Base-by-base conservation (phyloP, 2,888 invertebrate species). In the Subacronicta megacephala region DNA sequence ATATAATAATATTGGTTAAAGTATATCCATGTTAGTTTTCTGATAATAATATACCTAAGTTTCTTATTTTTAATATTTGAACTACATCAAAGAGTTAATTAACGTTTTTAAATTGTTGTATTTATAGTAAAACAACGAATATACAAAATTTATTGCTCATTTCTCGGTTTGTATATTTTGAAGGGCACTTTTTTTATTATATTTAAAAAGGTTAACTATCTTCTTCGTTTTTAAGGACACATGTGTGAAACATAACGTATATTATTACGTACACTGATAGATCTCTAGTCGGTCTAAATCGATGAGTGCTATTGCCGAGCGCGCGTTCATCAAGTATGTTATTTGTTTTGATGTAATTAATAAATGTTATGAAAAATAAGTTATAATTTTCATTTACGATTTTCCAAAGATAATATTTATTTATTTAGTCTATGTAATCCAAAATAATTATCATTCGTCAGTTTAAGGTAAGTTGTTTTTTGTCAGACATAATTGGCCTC, bases 301-400 rank as follows among this genome's bases (percentile, higher is more conserved):
- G 82, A 82, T 81, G 85, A 87, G 90, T 90, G 90, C 90, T 90
- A 90, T 90, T 91, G 91, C 90, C 89, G 89, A 80, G 77, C 84
- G 83, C 84, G 82, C 81, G 81, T 85, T 85, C 83, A 86, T 82
- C 82, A 87, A 83, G 81, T 92, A 92, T 93, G 93, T 94, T 93
- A 93, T 87, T 92, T 92, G 92, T 93, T 93, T 94, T 93, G 90
- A 93, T 93, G 93, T 93, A 91, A 90, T 89, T 87, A 82, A 93
- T 87, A 93, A 93, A 94, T 94, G 94, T 94, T 94, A 93, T 92
- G 80, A 83, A 93, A 93, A 91, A 88, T 75, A 69, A 55, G 38
- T 12, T 7, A 10, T 10, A 23, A 16, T 46, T 66, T 77, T 67
- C 52, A 50, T 72, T 77, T 63, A 38, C 16, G 44, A n/a, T 7